A percentile compares a stretch with the other conserved stretches of the same genome.
These are phyloP conservation scores for Patella ulyssiponensis DNA, from an alignment of 2,888 invertebrate genomes.

Conservation along the genomic window DNA sequence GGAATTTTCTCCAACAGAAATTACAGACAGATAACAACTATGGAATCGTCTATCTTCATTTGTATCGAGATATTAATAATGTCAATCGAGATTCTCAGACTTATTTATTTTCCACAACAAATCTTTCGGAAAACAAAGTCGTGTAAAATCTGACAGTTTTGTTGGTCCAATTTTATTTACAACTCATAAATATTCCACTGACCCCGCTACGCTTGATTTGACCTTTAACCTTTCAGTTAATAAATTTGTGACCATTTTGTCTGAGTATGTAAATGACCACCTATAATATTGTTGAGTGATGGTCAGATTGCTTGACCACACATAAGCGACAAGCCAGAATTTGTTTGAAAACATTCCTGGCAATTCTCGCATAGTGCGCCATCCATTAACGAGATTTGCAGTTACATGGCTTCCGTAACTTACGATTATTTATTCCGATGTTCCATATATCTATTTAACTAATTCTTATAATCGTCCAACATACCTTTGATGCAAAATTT, in stretches of 20 bases:
- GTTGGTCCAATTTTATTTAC: background rate
- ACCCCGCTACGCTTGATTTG: background rate
- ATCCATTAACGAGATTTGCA: too few relatives aligned
- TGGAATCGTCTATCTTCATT: too few relatives aligned
- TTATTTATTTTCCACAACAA: background rate
- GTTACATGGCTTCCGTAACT: too few relatives aligned
- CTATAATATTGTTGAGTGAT: background rate
- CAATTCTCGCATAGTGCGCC: too few relatives aligned
- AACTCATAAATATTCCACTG: background rate
- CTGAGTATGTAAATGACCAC: slow-evolving; percentile 5
- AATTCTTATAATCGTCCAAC: too few relatives aligned
- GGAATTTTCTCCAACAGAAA: too few relatives aligned
- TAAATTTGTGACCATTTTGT: slow-evolving; percentile 3
- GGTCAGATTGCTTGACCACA: background rate
- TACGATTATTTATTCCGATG: too few relatives aligned
- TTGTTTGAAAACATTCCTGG: too few relatives aligned
- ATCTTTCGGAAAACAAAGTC: background rate
- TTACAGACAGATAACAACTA: too few relatives aligned
- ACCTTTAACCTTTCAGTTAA: background rate
- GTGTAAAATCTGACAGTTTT: slow-evolving; percentile 1
- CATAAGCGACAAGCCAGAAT: too few relatives aligned
- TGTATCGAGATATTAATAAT: background rate
- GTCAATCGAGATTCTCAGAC: background rate
- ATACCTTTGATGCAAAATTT: too few relatives aligned
- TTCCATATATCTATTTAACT: too few relatives aligned